Conservation (phyloP, 92 coral and sea anemone genomes). For the Epizoanthus illoricatus region DNA sequence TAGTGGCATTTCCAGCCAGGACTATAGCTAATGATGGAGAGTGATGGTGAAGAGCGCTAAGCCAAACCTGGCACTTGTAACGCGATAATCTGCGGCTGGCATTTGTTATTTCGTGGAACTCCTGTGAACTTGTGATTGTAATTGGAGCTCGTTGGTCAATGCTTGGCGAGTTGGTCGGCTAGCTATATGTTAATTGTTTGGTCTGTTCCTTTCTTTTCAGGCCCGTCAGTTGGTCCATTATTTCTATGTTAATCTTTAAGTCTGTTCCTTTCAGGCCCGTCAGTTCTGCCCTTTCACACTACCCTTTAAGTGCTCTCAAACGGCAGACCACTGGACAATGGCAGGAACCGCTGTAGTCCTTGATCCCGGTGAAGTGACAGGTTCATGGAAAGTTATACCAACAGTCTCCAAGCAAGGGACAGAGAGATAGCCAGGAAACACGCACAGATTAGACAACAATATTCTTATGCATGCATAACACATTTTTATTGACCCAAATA, state of each 20-base stretch:
- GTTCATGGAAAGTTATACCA: slow-evolving; percentile 81
- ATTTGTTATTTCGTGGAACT: no score
- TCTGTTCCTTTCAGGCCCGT: slow-evolving; percentile 67
- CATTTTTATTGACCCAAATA: no score
- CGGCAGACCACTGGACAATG: slow-evolving; percentile 74
- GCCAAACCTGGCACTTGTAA: no score
- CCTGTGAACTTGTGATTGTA: no score
- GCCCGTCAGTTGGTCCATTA: no score
- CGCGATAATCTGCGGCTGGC: no score
- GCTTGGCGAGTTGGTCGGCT: neutral
- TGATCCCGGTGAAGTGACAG: slow-evolving; percentile 78
- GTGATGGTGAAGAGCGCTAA: no score
- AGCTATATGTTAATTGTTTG: neutral
- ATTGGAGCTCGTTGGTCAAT: neutral
- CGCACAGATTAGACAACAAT: neutral
- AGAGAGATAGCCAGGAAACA: neutral
- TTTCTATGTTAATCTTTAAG: neutral
- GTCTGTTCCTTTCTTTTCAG: neutral
- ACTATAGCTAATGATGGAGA: no score
- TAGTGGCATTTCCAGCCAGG: no score
- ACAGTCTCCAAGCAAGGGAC: neutral
- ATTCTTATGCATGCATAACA: no score
- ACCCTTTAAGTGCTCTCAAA: slow-evolving; percentile 68
- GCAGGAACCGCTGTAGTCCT: slow-evolving; percentile 83
- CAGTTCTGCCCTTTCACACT: slow-evolving; percentile 71